Base-by-base conservation (phyloP, 2,888 invertebrate species). In the Drosophila pseudotalamancana region DNA sequence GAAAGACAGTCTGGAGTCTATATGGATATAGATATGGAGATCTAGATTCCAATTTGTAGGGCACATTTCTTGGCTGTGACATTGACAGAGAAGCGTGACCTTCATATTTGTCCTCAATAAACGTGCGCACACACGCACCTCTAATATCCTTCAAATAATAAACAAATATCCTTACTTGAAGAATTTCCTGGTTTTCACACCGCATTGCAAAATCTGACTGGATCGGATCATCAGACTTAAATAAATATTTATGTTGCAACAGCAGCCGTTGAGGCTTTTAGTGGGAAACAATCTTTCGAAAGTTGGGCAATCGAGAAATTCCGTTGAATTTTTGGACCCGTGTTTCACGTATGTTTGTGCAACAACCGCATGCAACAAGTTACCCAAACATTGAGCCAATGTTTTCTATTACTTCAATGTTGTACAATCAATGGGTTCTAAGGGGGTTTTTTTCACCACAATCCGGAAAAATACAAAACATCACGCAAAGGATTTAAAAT, bases 221-320 rank as follows among this genome's bases (percentile, higher is more conserved):
- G 72, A 87, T 87, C 76, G 79, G 70, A 82, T 85, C 75, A 87
- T 73, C 75, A 64, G 60, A 67, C 48, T 43, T 82, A 87, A 81
- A 85, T 87, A 83, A 83, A 83, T 82, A 83, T 83, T 83, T 76
- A 70, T 78, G 61, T 74, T 75, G 60, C 59, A 55, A 48, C 57
- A 51, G 51, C 79, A 75, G 61, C 57, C 65, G 72, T 87, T 84
- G 64, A 65, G 85, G 78, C 77, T 87, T 75, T 87, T 74, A 84
- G 72, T 70, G 85, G 81, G 82, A 82, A 79, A 59, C 31, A 50
- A 32, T 23, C 21, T 23, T 40, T 23, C 49, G 34, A 6, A 8
- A 25, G 19, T 57, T 59, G 37, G 39, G 16, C 9, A 34, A 59
- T 34, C 43, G 51, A 43, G 50, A 70, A 82, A 77, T 81, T 84